phyloP scores from a whole-genome alignment of 2,888 invertebrate genomes.

The Cosmia pyralina region DNA sequence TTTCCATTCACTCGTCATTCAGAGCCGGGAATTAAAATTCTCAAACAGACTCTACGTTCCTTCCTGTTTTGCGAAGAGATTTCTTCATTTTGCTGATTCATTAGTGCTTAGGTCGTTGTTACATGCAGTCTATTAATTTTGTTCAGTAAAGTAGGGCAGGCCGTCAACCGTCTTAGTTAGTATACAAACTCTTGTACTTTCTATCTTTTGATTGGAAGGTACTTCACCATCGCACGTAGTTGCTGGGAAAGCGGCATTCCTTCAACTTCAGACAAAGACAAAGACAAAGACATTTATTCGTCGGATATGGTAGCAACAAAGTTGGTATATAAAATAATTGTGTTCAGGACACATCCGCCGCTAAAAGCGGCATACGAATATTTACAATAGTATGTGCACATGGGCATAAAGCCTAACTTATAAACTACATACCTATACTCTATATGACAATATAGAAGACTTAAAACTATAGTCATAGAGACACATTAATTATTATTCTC shows the following conservation, averaged over 20 bases:
- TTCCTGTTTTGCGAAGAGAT: constrained; percentile 30
- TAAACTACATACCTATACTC: no score
- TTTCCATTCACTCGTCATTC: constrained; percentile 47
- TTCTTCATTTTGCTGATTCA: constrained; percentile 47
- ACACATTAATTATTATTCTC: no score
- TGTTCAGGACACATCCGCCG: no score
- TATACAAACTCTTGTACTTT: constrained; percentile 21
- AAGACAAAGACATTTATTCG: no score
- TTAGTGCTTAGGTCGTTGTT: constrained; percentile 33
- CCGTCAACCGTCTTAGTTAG: constrained; percentile 17
- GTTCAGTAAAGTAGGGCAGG: constrained; percentile 41
- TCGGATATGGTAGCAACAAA: no score
- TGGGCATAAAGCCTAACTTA: no score
- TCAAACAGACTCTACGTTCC: constrained; percentile 43
- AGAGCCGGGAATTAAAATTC: constrained; percentile 31
- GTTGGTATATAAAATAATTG: no score
- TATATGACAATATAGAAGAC: no score
- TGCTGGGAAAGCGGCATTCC: neutral
- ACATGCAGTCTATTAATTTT: constrained; percentile 31
- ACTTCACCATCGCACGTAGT: constrained; percentile 7
- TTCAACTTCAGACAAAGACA: constrained; percentile 16
- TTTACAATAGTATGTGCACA: no score
- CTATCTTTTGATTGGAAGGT: constrained; percentile 43
- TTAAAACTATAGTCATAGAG: no score
- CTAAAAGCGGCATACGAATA: no score